Evolutionary conservation across 2,113 vertebrate species (phyloP).

Genomic region (Takifugu flavidus): DNA sequence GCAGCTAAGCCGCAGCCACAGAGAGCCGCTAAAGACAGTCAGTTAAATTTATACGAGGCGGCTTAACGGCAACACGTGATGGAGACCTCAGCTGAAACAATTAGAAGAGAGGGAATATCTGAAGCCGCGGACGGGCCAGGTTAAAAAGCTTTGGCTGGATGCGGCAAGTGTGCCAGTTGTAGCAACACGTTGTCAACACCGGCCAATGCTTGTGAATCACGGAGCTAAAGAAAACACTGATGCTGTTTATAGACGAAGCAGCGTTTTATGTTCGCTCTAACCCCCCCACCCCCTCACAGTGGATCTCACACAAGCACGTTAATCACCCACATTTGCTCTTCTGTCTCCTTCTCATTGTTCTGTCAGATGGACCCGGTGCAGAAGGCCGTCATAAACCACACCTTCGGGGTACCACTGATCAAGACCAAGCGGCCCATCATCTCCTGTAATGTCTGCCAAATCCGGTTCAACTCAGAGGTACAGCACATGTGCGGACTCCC

Average conservation of each 20-base stretch:
- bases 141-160: conserved; percentile 12
- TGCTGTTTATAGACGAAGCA: background rate
- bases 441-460: conserved; percentile 94
- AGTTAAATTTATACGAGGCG: conserved; percentile 59
- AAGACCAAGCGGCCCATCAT: conserved; percentile 88
- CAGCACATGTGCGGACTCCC: background rate
- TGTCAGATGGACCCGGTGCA: conserved; percentile 92
- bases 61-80: conserved; percentile 45
- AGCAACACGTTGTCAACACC: conserved; percentile 33
- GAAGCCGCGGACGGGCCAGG: background rate
- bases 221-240: background rate
- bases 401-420: conserved; percentile 84
- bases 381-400: conserved; percentile 90
- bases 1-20: conserved; percentile 31
- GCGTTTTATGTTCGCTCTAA: no score
- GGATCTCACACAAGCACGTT: background rate
- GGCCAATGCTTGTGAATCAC: conserved; percentile 10
- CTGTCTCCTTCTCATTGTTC: conserved; percentile 18
- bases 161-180: conserved; percentile 29
- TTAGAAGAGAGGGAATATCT: conserved; percentile 22
- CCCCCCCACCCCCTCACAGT: no score
- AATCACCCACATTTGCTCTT: conserved; percentile 27
- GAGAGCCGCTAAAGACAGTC: conserved; percentile 45
- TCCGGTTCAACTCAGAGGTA: conserved; percentile 95
- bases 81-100: conserved; percentile 56